phyloP scores from a whole-genome alignment of 2,113 vertebrate species.

The Clarias batrachus region DNA sequence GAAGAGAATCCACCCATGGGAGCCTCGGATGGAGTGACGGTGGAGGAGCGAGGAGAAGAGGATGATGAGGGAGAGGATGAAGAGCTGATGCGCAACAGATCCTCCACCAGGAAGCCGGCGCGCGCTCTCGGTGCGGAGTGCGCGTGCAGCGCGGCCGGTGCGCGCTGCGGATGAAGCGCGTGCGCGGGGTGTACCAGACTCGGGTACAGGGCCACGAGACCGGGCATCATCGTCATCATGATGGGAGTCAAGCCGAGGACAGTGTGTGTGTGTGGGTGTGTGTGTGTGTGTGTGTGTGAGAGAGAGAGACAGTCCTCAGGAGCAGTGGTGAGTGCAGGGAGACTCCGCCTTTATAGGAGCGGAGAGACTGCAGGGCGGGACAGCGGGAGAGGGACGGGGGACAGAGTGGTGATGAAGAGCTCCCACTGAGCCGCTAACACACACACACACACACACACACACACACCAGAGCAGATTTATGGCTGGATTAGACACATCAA shows the following conservation, averaged over 20 bases:
- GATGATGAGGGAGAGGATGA: conserved; percentile 69
- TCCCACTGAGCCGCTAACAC: conserved; percentile 27
- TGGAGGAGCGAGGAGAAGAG: conserved; percentile 63
- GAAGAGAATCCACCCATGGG: conserved; percentile 68
- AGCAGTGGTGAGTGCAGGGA: not conserved
- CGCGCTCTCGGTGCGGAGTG: conserved; percentile 72
- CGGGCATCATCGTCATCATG: conserved; percentile 93
- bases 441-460: not conserved
- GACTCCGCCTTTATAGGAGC: conserved; percentile 8
- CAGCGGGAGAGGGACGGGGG: conserved; percentile 12
- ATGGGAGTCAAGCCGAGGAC: not conserved
- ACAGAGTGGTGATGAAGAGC: conserved; percentile 34
- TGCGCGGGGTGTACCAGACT: conserved; percentile 85
- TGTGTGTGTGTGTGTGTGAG: not conserved
- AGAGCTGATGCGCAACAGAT: conserved; percentile 87
- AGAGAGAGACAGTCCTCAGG: not conserved
- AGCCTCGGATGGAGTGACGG: conserved; percentile 43
- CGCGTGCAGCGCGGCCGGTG: not conserved
- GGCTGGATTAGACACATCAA: conserved; percentile 89
- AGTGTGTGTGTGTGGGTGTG: not conserved
- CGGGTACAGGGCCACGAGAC: conserved; percentile 86
- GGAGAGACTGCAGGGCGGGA: not conserved
- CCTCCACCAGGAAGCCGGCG: conserved; percentile 93
- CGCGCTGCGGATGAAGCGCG: conserved; percentile 29
- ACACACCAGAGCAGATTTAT: conserved; percentile 79